Evolutionary conservation across 92 coral and sea anemone genomes (phyloP).

Genomic region (Hydrozoanthus gracilis): DNA sequence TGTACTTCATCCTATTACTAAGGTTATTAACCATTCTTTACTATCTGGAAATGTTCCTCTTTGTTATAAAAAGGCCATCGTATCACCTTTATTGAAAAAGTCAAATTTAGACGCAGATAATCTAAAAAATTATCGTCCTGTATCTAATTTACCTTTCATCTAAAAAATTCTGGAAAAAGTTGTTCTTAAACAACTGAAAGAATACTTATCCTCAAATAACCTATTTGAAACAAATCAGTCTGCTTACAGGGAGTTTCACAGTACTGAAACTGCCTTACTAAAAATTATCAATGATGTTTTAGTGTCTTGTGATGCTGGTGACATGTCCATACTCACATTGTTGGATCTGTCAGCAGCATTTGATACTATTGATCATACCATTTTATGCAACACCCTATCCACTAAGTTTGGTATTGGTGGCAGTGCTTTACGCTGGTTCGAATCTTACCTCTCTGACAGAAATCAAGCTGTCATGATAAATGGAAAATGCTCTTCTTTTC

Average conservation of each 20-base stretch:
- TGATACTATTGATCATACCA: not conserved
- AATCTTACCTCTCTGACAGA: not conserved
- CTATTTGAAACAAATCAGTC: not conserved
- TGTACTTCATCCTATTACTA: not conserved
- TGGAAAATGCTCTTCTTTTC: not conserved
- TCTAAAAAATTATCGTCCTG: not conserved
- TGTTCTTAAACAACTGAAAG: too few species aligned
- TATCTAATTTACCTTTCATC: too few species aligned
- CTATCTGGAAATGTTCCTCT: not conserved
- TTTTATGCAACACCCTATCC: not conserved
- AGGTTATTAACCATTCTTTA: not conserved
- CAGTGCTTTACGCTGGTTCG: not conserved
- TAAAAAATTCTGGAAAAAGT: too few species aligned
- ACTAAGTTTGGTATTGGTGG: not conserved
- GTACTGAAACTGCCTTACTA: too few species aligned
- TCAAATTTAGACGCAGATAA: not conserved
- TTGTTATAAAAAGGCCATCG: not conserved
- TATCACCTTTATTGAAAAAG: not conserved
- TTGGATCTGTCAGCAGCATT: not conserved
- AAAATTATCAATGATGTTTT: not conserved
- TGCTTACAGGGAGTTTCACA: not conserved
- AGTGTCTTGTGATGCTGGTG: not conserved
- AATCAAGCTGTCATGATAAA: not conserved
- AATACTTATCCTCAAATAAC: not conserved
- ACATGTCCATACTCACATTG: not conserved